Percentiles rank a stretch among this genome's conserved stretches.
These are phyloP conservation scores for Venturia canescens DNA, from an alignment of 1,140 invertebrate species.

Conservation along the genomic window DNA sequence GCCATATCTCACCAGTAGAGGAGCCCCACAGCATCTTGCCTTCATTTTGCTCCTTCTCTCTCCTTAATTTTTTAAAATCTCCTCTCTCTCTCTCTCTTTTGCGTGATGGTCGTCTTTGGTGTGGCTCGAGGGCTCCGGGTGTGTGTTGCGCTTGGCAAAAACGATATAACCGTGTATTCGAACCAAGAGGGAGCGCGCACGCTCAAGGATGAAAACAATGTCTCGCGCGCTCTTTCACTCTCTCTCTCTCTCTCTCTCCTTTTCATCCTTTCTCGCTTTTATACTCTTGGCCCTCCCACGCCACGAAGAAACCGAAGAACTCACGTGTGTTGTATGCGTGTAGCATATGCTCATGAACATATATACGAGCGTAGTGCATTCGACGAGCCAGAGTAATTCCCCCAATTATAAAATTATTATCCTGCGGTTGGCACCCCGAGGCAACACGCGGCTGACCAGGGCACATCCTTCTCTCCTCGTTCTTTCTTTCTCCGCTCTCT, in stretches of 20 bases:
- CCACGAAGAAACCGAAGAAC: conserved; percentile 64
- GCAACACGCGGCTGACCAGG: conserved; percentile 70
- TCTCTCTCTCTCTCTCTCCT: background rate
- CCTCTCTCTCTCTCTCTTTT: conserved; percentile 19
- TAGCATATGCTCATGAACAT: background rate
- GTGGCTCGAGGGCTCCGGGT: conserved; percentile 37
- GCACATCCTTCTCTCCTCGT: conserved; percentile 47
- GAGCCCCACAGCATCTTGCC: conserved; percentile 48
- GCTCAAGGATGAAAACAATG: conserved; percentile 71
- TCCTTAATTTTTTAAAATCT: conserved; percentile 52
- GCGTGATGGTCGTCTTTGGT: conserved; percentile 29
- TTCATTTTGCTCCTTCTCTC: conserved; percentile 47
- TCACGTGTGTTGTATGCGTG: conserved; percentile 52
- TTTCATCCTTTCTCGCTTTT: conserved; percentile 15
- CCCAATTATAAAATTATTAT: conserved; percentile 77
- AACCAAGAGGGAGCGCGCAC: conserved; percentile 21
- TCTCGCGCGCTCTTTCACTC: conserved; percentile 47
- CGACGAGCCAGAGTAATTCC: conserved; percentile 74
- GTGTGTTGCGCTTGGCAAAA: conserved; percentile 15
- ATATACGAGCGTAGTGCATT: conserved; percentile 36
- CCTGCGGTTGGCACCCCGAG: conserved; percentile 75
- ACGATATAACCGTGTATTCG: conserved; percentile 63
- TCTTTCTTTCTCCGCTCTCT: conserved; percentile 38
- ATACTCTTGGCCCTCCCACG: conserved; percentile 69
- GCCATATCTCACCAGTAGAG: conserved; percentile 74